Evolutionary conservation across 2,888 invertebrate species (phyloP).

Genomic region (Xylota segnis): DNA sequence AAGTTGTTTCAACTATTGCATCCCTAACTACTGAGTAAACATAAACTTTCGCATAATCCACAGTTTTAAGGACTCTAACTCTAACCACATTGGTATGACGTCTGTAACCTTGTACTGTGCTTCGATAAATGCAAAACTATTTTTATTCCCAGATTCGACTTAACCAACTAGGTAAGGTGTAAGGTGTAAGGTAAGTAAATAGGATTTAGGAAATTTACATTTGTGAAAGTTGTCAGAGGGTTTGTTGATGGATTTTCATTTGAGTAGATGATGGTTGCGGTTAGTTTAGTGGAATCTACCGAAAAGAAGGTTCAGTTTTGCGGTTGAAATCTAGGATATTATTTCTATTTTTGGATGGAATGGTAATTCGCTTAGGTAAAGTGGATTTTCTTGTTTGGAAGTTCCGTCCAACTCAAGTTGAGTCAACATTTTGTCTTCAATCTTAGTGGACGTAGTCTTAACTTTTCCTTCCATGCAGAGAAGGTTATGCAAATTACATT

Average conservation of each 20-base stretch:
- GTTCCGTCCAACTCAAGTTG: background rate
- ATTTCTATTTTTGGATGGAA: background rate
- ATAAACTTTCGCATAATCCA: no score
- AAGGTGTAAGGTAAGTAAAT: background rate
- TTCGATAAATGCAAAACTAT: background rate
- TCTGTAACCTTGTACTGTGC: background rate
- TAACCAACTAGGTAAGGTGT: no score
- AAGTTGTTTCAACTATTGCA: no score
- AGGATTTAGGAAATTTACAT: background rate
- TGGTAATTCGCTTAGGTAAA: background rate
- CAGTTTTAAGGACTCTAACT: background rate
- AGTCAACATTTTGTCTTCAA: background rate
- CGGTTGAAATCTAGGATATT: background rate
- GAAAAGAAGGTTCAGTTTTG: background rate
- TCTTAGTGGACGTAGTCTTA: background rate
- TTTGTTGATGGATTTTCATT: slow-evolving; percentile 2
- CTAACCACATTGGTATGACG: background rate
- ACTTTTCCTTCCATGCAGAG: no score
- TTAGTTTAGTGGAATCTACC: background rate
- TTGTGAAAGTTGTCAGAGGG: background rate
- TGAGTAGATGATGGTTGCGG: background rate
- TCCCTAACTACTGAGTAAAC: no score
- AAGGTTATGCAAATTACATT: background rate
- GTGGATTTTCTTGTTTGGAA: background rate
- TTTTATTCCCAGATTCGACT: background rate